phyloP scores from a whole-genome alignment of 2,113 vertebrate species.

The Alethe diademata region DNA sequence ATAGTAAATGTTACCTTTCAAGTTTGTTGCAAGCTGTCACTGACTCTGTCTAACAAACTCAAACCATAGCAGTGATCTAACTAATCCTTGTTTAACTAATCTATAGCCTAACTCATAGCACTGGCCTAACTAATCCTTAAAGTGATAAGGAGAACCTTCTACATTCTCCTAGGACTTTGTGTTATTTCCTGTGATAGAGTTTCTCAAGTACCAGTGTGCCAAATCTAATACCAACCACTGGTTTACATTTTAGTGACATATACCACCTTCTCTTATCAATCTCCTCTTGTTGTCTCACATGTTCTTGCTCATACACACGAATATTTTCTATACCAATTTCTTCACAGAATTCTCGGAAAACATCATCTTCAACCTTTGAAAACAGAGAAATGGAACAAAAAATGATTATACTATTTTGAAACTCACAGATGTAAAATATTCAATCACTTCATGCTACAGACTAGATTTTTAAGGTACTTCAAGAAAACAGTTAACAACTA shows the following conservation, averaged over 20 bases:
- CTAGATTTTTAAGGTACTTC: not conserved
- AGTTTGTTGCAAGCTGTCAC: not conserved
- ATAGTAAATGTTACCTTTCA: not conserved
- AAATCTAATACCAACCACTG: not conserved
- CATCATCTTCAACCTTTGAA: slow-evolving; percentile 85
- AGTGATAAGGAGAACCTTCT: not conserved
- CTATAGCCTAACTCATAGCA: not conserved
- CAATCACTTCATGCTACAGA: not conserved
- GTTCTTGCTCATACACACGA: slow-evolving; percentile 87
- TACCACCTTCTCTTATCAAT: slow-evolving; percentile 85
- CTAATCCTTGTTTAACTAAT: not conserved
- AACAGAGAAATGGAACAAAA: not conserved
- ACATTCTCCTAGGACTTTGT: not conserved
- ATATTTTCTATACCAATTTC: slow-evolving; percentile 89
- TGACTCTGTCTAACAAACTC: not conserved
- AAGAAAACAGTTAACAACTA: not conserved
- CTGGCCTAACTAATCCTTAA: not conserved
- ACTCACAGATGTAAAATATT: not conserved
- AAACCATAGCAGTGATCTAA: not conserved
- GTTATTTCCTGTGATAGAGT: not conserved
- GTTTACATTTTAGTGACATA: not conserved
- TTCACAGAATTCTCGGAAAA: slow-evolving; percentile 90
- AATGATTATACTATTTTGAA: not conserved
- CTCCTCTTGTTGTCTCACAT: slow-evolving; percentile 83
- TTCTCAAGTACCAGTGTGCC: not conserved